These are phyloP conservation scores for Gallinago jamesoni DNA, from an alignment of 2,113 vertebrate genomes.

Conservation along the genomic window DNA sequence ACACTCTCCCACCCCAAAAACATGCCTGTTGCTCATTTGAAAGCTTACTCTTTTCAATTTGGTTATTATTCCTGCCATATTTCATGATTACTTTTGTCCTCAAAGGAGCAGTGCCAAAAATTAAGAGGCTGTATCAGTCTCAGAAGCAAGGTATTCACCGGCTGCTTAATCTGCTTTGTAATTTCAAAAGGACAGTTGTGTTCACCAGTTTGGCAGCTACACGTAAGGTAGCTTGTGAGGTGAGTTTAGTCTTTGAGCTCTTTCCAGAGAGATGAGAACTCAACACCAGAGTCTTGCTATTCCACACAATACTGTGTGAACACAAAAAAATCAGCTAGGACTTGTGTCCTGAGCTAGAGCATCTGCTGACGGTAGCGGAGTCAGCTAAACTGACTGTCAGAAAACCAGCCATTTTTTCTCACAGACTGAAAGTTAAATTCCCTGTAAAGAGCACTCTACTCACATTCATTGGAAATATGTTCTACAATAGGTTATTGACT, in stretches of 20 bases:
- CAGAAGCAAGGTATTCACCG: not conserved
- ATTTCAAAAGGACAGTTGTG: not conserved
- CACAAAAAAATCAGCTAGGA: not conserved
- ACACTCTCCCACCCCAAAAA: not conserved
- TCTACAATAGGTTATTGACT: not conserved
- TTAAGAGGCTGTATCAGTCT: not conserved
- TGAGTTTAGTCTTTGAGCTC: not conserved
- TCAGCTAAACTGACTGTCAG: not conserved
- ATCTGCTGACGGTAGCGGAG: not conserved
- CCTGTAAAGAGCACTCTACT: not conserved
- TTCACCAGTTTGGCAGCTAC: not conserved
- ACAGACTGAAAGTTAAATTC: not conserved
- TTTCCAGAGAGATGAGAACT: not conserved
- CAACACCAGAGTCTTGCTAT: not conserved
- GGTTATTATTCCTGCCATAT: slow-evolving; percentile 20
- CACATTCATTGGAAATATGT: not conserved
- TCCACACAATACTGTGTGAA: not conserved
- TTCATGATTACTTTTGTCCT: not conserved
- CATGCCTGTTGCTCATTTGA: not conserved
- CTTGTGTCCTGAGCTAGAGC: not conserved
- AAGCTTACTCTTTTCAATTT: not conserved
- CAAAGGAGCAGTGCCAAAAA: slow-evolving; percentile 21
- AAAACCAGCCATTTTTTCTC: not conserved
- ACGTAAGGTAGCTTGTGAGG: not conserved
- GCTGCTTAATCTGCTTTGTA: not conserved